A percentile compares a stretch with the other conserved stretches of the same genome.
Evolutionary conservation across 2,888 invertebrate genomes (phyloP).

Genomic region (Dasypolia templi): DNA sequence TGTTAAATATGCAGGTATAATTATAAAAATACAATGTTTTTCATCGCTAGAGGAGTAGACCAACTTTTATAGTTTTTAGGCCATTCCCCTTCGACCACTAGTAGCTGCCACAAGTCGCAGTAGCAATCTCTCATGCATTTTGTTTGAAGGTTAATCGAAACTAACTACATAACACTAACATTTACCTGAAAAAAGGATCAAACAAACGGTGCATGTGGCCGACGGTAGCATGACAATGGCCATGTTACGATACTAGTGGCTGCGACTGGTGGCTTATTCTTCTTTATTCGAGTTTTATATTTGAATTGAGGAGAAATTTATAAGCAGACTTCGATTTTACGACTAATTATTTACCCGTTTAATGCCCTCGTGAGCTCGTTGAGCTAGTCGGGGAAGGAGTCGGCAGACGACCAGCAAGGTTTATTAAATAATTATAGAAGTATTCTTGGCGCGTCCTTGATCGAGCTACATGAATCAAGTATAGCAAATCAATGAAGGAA

Average conservation of each 20-base stretch:
- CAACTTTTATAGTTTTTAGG: neutral
- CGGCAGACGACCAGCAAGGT: neutral
- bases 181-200: constrained; percentile 6
- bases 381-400: neutral
- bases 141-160: neutral
- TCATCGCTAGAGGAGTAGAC: constrained; percentile 15
- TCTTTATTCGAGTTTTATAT: neutral
- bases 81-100: neutral
- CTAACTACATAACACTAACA: neutral
- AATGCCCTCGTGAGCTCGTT: neutral
- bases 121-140: neutral
- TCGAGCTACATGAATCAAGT: neutral
- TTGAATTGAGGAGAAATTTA: constrained; percentile 5
- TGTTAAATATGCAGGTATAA: neutral
- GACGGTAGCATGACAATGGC: neutral
- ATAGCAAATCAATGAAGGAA: no score
- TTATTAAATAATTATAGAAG: neutral
- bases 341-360: neutral
- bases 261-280: constrained; percentile 4
- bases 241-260: neutral
- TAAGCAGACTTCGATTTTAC: constrained; percentile 31
- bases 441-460: neutral
- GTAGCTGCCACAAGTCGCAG: neutral
- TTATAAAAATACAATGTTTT: neutral
- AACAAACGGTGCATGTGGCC: neutral